Evolutionary conservation across 2,797 vertebrate genomes (phyloP).

Genomic region (Clamator glandarius): DNA sequence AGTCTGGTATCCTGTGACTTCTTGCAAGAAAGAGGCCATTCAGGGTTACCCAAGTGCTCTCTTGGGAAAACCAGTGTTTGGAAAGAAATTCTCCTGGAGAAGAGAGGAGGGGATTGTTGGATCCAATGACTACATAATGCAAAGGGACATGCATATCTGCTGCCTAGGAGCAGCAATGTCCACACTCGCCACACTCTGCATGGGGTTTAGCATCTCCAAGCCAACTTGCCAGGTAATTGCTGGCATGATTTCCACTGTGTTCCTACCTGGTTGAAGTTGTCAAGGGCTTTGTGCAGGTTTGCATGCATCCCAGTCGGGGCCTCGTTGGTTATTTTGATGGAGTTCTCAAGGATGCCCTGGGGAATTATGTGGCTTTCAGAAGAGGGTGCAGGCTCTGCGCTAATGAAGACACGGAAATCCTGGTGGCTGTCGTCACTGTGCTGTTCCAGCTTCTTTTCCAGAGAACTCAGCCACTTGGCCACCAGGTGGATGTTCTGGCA

Average conservation of each 20-base stretch:
- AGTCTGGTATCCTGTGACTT: not conserved
- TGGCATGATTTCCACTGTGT: accelerated
- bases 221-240: accelerated
- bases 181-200: accelerated
- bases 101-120: not conserved
- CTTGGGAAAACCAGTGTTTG: not conserved
- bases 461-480: slow-evolving; percentile 87
- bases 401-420: slow-evolving; percentile 89
- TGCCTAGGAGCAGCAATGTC: not conserved
- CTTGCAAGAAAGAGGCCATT: not conserved
- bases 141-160: accelerated
- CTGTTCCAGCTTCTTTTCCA: slow-evolving; percentile 93
- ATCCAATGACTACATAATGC: accelerated
- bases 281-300: slow-evolving; percentile 94
- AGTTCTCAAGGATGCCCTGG: slow-evolving; percentile 93
- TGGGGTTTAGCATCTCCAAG: not conserved
- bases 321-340: slow-evolving; percentile 95
- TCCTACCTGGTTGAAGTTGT: slow-evolving; percentile 94
- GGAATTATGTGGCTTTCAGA: slow-evolving; percentile 89
- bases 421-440: slow-evolving; percentile 81
- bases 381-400: slow-evolving; percentile 88
- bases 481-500: slow-evolving; percentile 94
- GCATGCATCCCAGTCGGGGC: slow-evolving; percentile 90
- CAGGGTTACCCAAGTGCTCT: not conserved
- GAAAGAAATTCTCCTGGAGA: not conserved